These are phyloP conservation scores for Koerneria pararmatus DNA, from an alignment of 2,888 invertebrate genomes.

Conservation along the genomic window DNA sequence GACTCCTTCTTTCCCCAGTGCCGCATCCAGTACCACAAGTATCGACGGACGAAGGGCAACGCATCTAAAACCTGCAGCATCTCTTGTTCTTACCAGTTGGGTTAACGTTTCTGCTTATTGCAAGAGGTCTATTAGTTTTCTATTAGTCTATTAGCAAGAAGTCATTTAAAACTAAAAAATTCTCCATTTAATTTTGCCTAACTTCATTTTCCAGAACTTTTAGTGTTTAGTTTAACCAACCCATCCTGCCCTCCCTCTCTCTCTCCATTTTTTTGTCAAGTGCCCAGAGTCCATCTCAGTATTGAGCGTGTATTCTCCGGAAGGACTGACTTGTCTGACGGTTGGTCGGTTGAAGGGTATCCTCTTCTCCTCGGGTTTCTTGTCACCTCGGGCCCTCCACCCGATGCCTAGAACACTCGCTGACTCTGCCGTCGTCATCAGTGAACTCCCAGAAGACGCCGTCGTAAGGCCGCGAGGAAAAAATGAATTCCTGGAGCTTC, in stretches of 20 bases:
- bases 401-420: conserved; percentile 29
- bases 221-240: not conserved
- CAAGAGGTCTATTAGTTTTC: not conserved
- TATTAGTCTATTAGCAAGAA: not conserved
- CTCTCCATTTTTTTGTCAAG: not conserved
- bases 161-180: not conserved
- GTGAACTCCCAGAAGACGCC: no score
- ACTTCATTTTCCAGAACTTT: not conserved
- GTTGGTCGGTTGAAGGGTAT: conserved; percentile 55
- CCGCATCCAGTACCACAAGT: conserved; percentile 52
- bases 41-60: conserved; percentile 57
- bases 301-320: not conserved
- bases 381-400: conserved; percentile 53
- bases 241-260: not conserved
- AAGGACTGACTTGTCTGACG: conserved; percentile 39
- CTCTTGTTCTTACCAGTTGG: not conserved
- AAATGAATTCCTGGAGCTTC: no score
- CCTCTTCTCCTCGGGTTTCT: conserved; percentile 44
- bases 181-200: not conserved
- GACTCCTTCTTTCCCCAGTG: conserved; percentile 59
- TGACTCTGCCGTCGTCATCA: no score
- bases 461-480: no score
- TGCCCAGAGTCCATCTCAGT: no score
- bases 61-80: conserved; percentile 40
- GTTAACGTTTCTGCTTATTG: not conserved